Conservation (phyloP, 2,888 invertebrate species). For the Nomada flava region DNA sequence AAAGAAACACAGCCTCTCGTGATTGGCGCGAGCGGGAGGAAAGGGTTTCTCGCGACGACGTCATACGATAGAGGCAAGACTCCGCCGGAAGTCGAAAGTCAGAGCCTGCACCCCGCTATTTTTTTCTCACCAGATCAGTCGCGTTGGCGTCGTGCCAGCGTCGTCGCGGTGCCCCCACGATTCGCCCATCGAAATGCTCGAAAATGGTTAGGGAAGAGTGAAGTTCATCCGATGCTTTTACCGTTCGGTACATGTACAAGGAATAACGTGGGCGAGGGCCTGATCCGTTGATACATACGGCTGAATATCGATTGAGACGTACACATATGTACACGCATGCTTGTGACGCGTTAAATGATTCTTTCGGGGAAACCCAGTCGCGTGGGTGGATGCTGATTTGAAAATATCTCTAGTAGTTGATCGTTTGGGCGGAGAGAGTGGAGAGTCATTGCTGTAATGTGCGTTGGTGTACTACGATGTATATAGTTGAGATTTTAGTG, state of each 20-base stretch:
- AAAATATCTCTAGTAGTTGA: background rate
- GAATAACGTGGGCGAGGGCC: background rate
- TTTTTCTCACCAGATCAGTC: slow-evolving; percentile 46
- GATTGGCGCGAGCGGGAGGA: background rate
- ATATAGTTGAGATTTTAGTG: background rate
- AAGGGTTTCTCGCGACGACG: slow-evolving; percentile 9
- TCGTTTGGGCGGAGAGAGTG: background rate
- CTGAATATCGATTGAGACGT: background rate
- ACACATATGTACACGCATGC: too few relatives aligned
- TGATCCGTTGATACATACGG: background rate
- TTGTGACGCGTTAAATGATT: too few relatives aligned
- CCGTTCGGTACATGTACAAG: background rate
- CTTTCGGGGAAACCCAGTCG: too few relatives aligned
- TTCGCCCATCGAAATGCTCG: slow-evolving; percentile 9
- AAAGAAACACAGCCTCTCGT: slow-evolving; percentile 42
- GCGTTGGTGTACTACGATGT: background rate
- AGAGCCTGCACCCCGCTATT: slow-evolving; percentile 35
- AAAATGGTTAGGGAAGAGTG: background rate
- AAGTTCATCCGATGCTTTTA: background rate
- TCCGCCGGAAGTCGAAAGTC: slow-evolving; percentile 66
- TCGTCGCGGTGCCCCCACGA: slow-evolving; percentile 22
- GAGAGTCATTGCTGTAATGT: background rate
- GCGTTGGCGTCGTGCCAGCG: slow-evolving; percentile 51
- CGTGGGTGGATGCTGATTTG: background rate
- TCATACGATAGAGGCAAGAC: slow-evolving; percentile 15